Conservation (phyloP, 2,113 vertebrate genomes). For the Cavia porcellus region DNA sequence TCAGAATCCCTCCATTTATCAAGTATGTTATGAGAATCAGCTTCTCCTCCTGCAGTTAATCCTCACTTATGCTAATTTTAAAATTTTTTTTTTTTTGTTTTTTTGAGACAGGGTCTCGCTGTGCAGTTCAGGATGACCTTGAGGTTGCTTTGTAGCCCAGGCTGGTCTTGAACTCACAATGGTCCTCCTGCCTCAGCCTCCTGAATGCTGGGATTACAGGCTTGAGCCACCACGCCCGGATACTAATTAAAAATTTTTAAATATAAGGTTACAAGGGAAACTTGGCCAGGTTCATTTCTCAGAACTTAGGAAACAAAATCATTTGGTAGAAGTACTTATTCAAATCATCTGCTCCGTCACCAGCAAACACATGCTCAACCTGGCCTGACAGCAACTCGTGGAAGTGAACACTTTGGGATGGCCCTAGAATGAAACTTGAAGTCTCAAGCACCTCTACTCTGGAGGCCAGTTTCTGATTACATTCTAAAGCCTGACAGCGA, state of each 20-base stretch:
- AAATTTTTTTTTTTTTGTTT: background rate
- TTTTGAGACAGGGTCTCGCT: too few species aligned
- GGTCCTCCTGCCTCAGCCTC: too few species aligned
- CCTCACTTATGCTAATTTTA: background rate
- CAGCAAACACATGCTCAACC: background rate
- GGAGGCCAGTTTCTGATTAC: constrained; percentile 62
- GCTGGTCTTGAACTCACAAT: too few species aligned
- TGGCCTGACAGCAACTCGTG: background rate
- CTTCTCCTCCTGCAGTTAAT: constrained; percentile 32
- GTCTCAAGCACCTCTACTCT: constrained; percentile 46
- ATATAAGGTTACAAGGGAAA: constrained; percentile 36
- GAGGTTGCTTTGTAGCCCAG: too few species aligned
- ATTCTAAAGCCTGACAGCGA: constrained; percentile 70
- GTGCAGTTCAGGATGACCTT: too few species aligned
- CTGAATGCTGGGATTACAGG: too few species aligned
- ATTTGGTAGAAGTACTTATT: constrained; percentile 55
- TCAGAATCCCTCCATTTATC: constrained; percentile 47
- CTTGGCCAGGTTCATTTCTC: constrained; percentile 24
- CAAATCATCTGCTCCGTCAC: background rate
- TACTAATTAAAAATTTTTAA: background rate
- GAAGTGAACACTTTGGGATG: background rate
- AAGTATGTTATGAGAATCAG: background rate
- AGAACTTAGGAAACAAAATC: constrained; percentile 42
- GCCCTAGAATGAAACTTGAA: background rate
- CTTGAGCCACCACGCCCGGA: too few species aligned